Evolutionary conservation across 2,888 invertebrate genomes (phyloP), one percentile per base, ranked within the genome.

Genomic region (Diploptera punctata): DNA sequence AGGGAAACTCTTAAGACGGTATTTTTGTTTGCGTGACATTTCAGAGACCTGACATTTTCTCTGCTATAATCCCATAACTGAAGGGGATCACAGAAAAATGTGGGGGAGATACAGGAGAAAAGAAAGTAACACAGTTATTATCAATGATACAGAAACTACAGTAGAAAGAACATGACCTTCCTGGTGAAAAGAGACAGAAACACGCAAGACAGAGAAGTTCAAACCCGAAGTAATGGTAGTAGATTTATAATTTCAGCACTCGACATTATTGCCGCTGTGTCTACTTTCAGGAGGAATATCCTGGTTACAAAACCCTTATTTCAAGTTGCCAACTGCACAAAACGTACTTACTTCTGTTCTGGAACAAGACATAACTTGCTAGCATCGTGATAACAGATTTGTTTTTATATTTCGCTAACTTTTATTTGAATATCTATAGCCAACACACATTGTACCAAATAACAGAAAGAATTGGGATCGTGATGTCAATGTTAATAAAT

Each of bases 21-120:
- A 29, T 24, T 19, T 57, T 13, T n/a, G 3, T 47, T n/a, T n/a
- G 18, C 47, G 47, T 57, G 57, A 57, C 57, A 57, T 57, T 57
- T 57, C 57, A 29, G 57, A 0, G 2, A 16, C n/a, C 16, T 57
- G 57, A 57, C 57, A 57, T 57, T 57, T 57, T 29, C 29, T 31
- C 18, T 47, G 16, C 4, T 47, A 47, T n/a, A n/a, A n/a, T n/a
- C 18, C 57, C 29, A 31, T 57, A 29, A 16, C 57, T 57, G 57
- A 13, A 16, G 29, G n/a, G 29, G n/a, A 33, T n/a, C 4, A n/a
- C n/a, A 29, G 16, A n/a, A 57, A 57, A 57, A 57, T 29, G 29
- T 26, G 10, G n/a, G 26, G 16, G 21, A 18, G 10, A 57, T n/a
- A 57, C n/a, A 54, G 2, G 26, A 57, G 57, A 57, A 2, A 29